Conservation (phyloP, 2,113 vertebrate species). For the Polypterus senegalus region DNA sequence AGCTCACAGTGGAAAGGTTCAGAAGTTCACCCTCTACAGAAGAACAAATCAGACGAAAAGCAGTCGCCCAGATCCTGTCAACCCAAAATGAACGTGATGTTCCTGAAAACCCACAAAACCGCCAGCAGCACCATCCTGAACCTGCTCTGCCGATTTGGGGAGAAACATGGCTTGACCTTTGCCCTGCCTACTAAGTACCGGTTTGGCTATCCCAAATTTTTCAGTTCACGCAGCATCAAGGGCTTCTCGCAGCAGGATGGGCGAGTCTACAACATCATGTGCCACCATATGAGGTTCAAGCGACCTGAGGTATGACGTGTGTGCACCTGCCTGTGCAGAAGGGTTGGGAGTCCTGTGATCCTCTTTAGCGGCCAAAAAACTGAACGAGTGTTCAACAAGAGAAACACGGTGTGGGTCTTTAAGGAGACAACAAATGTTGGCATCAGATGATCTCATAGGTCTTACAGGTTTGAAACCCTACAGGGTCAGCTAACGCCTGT, state of each 20-base stretch:
- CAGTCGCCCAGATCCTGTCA: constrained; percentile 34
- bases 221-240: constrained; percentile 69
- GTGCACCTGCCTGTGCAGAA: too few relatives aligned
- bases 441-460: too few relatives aligned
- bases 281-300: constrained; percentile 82
- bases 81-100: constrained; percentile 62
- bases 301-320: constrained; percentile 54
- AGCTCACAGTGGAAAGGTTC: too few relatives aligned
- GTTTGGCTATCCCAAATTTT: constrained; percentile 71
- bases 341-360: too few relatives aligned
- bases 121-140: constrained; percentile 85
- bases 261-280: constrained; percentile 67
- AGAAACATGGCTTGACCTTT: constrained; percentile 53
- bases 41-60: too few relatives aligned
- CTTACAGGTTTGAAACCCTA: too few relatives aligned
- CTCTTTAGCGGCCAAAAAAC: too few relatives aligned
- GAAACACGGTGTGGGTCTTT: too few relatives aligned
- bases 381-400: too few relatives aligned
- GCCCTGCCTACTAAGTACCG: constrained; percentile 76
- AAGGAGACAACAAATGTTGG: too few relatives aligned
- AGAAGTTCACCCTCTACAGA: too few relatives aligned
- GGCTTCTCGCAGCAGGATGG: constrained; percentile 48
- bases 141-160: constrained; percentile 78
- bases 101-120: constrained; percentile 86
- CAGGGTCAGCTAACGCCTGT: too few relatives aligned